Conservation (phyloP, 2,113 vertebrate species). For the Oncorhynchus tshawytscha region DNA sequence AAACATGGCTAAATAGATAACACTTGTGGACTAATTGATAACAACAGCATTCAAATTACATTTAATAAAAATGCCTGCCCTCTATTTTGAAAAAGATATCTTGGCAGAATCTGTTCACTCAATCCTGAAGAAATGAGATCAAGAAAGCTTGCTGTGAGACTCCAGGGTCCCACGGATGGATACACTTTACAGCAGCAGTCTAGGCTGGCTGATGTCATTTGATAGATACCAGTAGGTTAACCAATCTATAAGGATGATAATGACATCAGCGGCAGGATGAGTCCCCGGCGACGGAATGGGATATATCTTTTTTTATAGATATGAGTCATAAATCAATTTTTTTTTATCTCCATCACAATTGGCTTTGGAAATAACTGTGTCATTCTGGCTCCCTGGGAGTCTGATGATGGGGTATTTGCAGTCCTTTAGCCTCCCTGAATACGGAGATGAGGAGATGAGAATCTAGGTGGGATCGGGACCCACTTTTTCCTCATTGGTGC, state of each 20-base stretch:
- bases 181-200: slow-evolving; percentile 25
- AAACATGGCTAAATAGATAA: background rate
- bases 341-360: background rate
- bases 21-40: slow-evolving; percentile 10
- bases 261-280: slow-evolving; percentile 4
- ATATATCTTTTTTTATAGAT: background rate
- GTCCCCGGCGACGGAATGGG: background rate
- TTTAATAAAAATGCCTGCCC: background rate
- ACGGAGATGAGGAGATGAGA: background rate
- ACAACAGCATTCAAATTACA: background rate
- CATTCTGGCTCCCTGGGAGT: background rate
- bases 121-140: slow-evolving; percentile 13
- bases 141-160: background rate
- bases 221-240: slow-evolving; percentile 43
- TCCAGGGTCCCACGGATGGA: slow-evolving; percentile 20
- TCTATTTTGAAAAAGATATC: background rate
- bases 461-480: background rate
- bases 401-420: background rate
- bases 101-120: background rate
- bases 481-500: background rate
- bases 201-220: slow-evolving; percentile 35
- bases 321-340: background rate
- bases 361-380: background rate
- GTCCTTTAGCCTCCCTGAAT: background rate
- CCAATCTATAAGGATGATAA: slow-evolving; percentile 30